Evolutionary conservation across 1,140 invertebrate genomes (phyloP).

Genomic region (Ceratosolen fusciceps): DNA sequence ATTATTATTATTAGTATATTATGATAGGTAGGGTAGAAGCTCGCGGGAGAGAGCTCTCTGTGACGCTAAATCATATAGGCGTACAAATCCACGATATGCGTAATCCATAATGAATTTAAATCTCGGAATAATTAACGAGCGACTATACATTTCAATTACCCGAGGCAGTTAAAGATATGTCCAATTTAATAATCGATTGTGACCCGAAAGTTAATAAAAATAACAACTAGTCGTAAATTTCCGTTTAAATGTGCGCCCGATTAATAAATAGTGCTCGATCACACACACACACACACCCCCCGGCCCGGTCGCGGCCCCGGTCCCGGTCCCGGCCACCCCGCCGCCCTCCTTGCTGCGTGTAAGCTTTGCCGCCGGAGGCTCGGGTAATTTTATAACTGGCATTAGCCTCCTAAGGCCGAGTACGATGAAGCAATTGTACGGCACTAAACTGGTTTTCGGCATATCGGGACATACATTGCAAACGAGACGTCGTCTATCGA

Average conservation of each 20-base stretch:
- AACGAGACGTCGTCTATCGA: slow-evolving; percentile 1
- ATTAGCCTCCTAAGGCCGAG: background rate
- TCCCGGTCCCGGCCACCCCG: no score
- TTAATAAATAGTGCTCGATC: background rate
- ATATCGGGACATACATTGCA: background rate
- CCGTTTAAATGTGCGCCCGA: background rate
- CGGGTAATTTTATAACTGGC: background rate
- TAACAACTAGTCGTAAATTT: background rate
- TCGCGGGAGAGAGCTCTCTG: background rate
- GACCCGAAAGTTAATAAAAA: background rate
- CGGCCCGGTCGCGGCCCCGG: no score
- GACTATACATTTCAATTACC: background rate
- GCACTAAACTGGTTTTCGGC: slow-evolving; percentile 12
- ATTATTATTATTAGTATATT: no score
- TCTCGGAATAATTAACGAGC: background rate
- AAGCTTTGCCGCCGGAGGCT: background rate
- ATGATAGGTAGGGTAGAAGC: no score
- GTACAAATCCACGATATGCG: background rate
- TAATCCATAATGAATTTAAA: background rate
- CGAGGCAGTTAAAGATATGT: background rate
- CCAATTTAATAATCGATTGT: background rate
- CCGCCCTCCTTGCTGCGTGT: background rate
- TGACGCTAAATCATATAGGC: background rate
- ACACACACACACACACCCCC: no score
- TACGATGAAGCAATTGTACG: background rate